phyloP scores from a whole-genome alignment of 2,888 invertebrate species.

The Hoplodrina ambigua region DNA sequence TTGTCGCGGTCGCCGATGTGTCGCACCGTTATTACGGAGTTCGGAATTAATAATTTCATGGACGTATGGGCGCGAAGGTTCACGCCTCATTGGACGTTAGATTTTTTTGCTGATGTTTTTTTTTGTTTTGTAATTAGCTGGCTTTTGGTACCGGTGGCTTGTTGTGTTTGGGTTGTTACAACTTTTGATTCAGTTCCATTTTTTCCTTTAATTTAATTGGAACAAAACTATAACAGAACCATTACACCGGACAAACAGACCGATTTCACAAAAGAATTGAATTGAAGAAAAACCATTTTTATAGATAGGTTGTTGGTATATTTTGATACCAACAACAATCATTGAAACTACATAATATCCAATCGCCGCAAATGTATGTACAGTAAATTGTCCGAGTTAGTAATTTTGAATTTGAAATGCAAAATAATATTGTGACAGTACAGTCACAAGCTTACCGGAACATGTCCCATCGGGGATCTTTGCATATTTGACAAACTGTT shows the following conservation, averaged over 20 bases:
- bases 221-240: not conserved
- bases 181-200: not conserved
- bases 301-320: too few relatives aligned
- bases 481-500: conserved; percentile 83
- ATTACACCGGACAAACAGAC: not conserved
- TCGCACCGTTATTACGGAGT: conserved; percentile 86
- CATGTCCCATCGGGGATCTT: conserved; percentile 77
- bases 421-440: conserved; percentile 73
- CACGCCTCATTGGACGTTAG: conserved; percentile 55
- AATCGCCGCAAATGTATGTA: conserved; percentile 57
- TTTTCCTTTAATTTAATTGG: not conserved
- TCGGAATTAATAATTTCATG: conserved; percentile 86
- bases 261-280: not conserved
- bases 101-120: conserved; percentile 21
- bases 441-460: conserved; percentile 63
- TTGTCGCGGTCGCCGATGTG: conserved; percentile 88
- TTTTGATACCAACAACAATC: not conserved
- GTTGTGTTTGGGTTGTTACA: not conserved
- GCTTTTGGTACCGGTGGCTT: not conserved
- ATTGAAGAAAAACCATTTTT: not conserved
- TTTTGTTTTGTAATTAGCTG: conserved; percentile 39
- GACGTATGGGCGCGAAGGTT: conserved; percentile 56
- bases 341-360: conserved; percentile 41
- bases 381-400: conserved; percentile 70
- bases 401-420: conserved; percentile 78